phyloP scores from a whole-genome alignment of 2,797 vertebrate species.

The Alcedo quadribrachys region DNA sequence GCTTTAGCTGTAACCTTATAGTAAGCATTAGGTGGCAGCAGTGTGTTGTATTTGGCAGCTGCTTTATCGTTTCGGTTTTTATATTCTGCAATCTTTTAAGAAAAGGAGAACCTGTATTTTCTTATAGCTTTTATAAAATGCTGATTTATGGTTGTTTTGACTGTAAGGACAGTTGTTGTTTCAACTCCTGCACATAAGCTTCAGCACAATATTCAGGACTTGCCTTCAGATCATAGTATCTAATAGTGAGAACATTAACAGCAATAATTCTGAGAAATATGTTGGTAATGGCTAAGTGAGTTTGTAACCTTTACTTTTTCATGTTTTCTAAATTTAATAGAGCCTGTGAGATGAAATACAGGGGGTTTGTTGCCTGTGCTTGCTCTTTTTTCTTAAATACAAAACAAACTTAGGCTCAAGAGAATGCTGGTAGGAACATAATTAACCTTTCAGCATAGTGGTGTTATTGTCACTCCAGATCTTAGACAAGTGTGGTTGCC shows the following conservation, averaged over 20 bases:
- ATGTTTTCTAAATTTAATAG: background rate
- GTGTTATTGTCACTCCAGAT: slow-evolving; percentile 4
- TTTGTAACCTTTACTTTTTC: background rate
- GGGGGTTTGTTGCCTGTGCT: background rate
- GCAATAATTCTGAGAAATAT: slow-evolving; percentile 4
- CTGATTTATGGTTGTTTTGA: background rate
- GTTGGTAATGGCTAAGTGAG: background rate
- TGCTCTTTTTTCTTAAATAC: background rate
- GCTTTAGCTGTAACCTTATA: slow-evolving; percentile 7
- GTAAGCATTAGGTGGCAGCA: slow-evolving; percentile 90
- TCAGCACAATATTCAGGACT: background rate
- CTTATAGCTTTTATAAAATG: background rate
- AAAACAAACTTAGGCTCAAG: background rate
- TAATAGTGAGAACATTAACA: background rate
- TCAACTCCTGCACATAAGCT: background rate
- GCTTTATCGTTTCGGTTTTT: slow-evolving; percentile 11
- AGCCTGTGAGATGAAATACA: background rate
- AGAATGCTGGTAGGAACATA: background rate
- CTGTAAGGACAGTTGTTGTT: background rate
- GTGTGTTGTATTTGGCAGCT: slow-evolving; percentile 81
- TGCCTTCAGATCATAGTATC: background rate
- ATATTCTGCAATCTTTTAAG: background rate
- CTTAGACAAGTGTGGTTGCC: slow-evolving; percentile 7
- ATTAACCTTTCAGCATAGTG: slow-evolving; percentile 35
- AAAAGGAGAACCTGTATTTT: slow-evolving; percentile 3